Conservation (phyloP, 2,797 vertebrate species). For the Lepilemur septentrionalis region DNA sequence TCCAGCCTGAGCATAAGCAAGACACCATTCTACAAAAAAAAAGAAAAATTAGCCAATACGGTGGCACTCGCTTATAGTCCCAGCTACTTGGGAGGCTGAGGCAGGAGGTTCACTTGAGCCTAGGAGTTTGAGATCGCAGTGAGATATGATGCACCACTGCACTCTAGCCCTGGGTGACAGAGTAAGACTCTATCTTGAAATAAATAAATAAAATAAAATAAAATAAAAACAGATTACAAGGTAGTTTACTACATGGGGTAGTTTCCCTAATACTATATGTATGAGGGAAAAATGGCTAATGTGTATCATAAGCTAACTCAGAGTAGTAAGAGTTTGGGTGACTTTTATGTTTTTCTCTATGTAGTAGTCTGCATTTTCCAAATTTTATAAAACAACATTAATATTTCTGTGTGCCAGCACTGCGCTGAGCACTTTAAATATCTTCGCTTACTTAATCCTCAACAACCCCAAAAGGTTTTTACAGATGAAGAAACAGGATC, state of each 20-base stretch:
- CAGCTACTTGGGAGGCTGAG: too few species aligned
- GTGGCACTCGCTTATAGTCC: neutral
- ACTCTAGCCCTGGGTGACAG: neutral
- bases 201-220: too few species aligned
- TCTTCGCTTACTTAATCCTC: neutral
- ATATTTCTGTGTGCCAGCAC: neutral
- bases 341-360: neutral
- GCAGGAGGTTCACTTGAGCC: too few species aligned
- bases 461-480: neutral
- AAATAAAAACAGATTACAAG: neutral
- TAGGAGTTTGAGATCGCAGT: too few species aligned
- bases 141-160: neutral
- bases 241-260: neutral
- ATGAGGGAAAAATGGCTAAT: neutral
- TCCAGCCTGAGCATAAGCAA: too few species aligned
- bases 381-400: constrained; percentile 38
- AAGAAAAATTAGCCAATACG: neutral
- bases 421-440: neutral
- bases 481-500: neutral
- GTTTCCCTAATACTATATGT: neutral
- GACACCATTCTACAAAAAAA: too few species aligned
- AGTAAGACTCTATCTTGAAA: neutral
- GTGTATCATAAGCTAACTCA: neutral
- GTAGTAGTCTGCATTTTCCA: neutral
- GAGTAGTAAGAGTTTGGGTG: neutral